Percentiles rank a stretch among this genome's conserved stretches.
These are phyloP conservation scores for Thunnus thynnus DNA, from an alignment of 2,113 vertebrate genomes.

Conservation along the genomic window DNA sequence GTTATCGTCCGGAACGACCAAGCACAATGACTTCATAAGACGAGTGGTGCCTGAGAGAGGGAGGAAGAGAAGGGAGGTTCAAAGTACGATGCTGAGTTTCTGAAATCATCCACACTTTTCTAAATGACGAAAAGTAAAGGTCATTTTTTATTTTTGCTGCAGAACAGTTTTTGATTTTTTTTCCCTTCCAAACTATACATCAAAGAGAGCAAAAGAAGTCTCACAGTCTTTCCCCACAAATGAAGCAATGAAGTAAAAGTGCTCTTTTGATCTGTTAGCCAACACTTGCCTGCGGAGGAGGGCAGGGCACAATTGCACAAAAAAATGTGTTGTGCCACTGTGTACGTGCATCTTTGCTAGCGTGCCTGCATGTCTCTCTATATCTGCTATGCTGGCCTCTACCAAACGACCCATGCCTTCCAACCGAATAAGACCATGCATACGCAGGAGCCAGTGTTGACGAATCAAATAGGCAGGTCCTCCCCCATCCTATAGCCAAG, in stretches of 20 bases:
- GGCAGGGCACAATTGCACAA: constrained; percentile 4
- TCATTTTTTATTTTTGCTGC: constrained; percentile 22
- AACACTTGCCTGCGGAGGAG: not conserved
- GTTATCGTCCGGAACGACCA: constrained; percentile 56
- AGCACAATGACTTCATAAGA: constrained; percentile 70
- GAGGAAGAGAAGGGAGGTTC: constrained; percentile 26
- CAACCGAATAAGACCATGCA: constrained; percentile 26
- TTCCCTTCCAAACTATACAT: not conserved
- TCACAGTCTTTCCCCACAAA: not conserved
- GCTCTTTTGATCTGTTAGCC: constrained; percentile 5
- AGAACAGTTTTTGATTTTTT: not conserved
- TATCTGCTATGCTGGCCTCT: constrained; percentile 22
- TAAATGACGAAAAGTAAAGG: constrained; percentile 21
- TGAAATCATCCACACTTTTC: constrained; percentile 52
- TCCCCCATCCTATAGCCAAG: constrained; percentile 12
- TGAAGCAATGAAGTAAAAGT: constrained; percentile 11
- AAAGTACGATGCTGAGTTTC: constrained; percentile 33
- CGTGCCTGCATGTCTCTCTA: constrained; percentile 1
- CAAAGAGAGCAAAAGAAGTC: constrained; percentile 4
- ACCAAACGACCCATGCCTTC: constrained; percentile 11
- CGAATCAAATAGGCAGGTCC: constrained; percentile 20
- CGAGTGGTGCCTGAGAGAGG: constrained; percentile 57
- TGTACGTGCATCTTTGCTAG: constrained; percentile 25
- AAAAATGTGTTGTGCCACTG: constrained; percentile 18
- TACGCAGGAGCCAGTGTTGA: not conserved